phyloP scores from a whole-genome alignment of 1,140 invertebrate genomes.

The Archivesica marissinica region DNA sequence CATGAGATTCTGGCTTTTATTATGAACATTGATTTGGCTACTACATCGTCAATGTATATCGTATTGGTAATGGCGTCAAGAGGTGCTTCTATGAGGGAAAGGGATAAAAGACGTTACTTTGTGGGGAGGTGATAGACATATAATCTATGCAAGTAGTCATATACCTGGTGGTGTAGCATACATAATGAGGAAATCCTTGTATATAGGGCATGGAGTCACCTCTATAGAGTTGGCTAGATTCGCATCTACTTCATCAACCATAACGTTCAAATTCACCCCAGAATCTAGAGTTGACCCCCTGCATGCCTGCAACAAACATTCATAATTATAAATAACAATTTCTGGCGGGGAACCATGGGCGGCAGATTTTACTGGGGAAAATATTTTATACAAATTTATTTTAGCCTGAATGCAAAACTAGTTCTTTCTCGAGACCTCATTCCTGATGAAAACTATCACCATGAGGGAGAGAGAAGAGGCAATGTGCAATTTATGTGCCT shows the following conservation, averaged over 20 bases:
- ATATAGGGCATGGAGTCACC: conserved; percentile 92
- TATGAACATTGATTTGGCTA: no score
- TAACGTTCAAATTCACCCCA: conserved; percentile 68
- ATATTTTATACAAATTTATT: background rate
- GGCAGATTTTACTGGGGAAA: background rate
- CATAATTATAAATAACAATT: background rate
- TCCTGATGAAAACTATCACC: no score
- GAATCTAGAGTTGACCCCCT: conserved; percentile 73
- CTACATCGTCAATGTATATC: no score
- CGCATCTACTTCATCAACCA: conserved; percentile 67
- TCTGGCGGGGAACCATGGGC: background rate
- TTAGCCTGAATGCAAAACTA: background rate
- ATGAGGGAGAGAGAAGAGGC: no score
- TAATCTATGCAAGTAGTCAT: background rate
- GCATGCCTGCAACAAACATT: conserved; percentile 74
- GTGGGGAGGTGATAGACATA: no score
- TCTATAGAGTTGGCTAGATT: conserved; percentile 44
- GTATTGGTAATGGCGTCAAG: no score
- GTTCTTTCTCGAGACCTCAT: no score
- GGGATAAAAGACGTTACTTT: no score
- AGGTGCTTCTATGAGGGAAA: no score
- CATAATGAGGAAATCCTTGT: conserved; percentile 96
- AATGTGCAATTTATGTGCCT: no score
- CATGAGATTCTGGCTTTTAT: no score
- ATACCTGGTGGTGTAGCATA: conserved; percentile 94